Evolutionary conservation across 37 sponge, comb jelly and placozoan genomes (phyloP).

Genomic region (Beroe ovata): DNA sequence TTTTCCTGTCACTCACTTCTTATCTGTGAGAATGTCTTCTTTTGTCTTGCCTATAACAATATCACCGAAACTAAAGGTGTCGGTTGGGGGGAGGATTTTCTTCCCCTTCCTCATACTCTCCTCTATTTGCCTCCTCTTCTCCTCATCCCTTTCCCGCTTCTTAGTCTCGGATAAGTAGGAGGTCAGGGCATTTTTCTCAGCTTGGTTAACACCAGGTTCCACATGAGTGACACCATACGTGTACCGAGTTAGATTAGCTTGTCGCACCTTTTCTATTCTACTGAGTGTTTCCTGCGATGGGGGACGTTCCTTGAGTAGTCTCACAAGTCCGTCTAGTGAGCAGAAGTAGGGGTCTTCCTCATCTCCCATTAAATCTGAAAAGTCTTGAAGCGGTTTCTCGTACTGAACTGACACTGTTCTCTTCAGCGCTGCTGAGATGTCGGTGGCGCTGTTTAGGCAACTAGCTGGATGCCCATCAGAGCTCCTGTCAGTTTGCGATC

Average conservation of each 20-base stretch:
- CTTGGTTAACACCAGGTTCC: constrained; percentile 36
- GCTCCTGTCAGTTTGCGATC: background rate
- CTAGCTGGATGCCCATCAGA: background rate
- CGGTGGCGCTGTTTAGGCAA: background rate
- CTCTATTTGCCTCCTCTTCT: background rate
- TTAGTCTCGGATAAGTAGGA: background rate
- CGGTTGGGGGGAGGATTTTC: background rate
- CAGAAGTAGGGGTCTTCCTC: constrained; percentile 56
- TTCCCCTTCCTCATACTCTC: background rate
- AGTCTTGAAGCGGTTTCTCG: constrained; percentile 20
- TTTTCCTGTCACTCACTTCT: background rate
- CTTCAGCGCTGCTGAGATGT: background rate
- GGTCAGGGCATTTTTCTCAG: background rate
- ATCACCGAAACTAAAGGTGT: background rate
- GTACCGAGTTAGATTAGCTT: constrained; percentile 5
- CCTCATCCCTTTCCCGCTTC: constrained; percentile 21
- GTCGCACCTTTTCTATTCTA: background rate
- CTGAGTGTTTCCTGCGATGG: background rate
- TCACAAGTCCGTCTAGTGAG: constrained; percentile 31
- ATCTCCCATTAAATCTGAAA: constrained; percentile 18
- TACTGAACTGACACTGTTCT: constrained; percentile 38
- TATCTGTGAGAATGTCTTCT: background rate
- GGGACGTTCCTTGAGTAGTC: constrained; percentile 20
- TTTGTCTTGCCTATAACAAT: background rate
- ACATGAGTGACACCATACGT: constrained; percentile 34